phyloP scores from a whole-genome alignment of 2,113 vertebrate species.

The Gallinago media region DNA sequence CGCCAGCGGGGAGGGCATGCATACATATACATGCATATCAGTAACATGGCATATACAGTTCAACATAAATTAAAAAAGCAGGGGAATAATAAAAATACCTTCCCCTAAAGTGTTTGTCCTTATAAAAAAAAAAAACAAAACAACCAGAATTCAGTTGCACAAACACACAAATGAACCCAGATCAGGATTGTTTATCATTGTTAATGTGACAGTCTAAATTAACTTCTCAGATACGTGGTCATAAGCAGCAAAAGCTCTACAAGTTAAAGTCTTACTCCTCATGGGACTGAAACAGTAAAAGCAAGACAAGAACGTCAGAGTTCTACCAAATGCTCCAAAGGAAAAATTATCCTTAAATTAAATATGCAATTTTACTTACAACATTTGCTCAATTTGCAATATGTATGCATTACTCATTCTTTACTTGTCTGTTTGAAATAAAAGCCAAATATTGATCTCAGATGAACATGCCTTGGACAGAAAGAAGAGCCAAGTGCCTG shows the following conservation, averaged over 20 bases:
- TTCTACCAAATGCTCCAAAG: background rate
- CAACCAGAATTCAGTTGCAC: background rate
- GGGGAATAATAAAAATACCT: background rate
- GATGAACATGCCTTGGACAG: constrained; percentile 8
- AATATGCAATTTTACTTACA: background rate
- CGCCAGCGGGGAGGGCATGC: background rate
- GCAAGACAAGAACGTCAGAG: background rate
- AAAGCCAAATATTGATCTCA: constrained; percentile 59
- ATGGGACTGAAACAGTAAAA: background rate
- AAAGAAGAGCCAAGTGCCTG: constrained; percentile 21
- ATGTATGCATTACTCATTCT: constrained; percentile 30
- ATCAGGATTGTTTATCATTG: background rate
- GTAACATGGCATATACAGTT: background rate
- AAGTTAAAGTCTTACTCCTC: background rate
- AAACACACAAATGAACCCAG: background rate
- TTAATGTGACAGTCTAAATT: background rate
- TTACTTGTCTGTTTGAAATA: constrained; percentile 53
- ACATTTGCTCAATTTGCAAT: constrained; percentile 13
- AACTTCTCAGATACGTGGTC: background rate
- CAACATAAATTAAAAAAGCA: background rate
- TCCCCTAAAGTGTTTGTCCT: background rate
- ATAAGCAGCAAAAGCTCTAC: background rate
- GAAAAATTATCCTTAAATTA: constrained; percentile 19
- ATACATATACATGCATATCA: background rate
- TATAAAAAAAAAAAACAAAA: background rate